Percentiles rank a stretch among this genome's conserved stretches.
Conservation (phyloP, 92 coral and sea anemone species). For the Desmophyllum pertusum region DNA sequence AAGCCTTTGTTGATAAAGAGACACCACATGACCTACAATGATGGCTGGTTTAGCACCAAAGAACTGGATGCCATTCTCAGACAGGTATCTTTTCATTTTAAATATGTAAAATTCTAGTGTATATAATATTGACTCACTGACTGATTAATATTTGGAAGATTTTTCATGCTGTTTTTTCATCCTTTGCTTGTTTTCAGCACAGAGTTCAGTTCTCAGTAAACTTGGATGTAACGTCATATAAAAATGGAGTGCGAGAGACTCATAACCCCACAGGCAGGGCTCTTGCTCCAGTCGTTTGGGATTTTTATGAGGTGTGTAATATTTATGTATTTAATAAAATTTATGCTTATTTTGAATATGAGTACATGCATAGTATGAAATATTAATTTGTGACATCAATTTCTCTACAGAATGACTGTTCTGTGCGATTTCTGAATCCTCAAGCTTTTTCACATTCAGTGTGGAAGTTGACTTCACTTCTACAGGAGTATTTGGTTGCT, state of each 20-base stretch:
- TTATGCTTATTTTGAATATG: too few species aligned
- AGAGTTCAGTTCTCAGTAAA: slow-evolving; percentile 84
- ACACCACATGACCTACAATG: slow-evolving; percentile 78
- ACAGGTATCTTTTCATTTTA: slow-evolving; percentile 53
- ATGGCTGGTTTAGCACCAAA: slow-evolving; percentile 88
- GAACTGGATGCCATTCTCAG: slow-evolving; percentile 88
- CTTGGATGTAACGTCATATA: slow-evolving; percentile 95
- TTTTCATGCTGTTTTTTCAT: background rate
- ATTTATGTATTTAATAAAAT: too few species aligned
- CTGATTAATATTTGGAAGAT: too few species aligned
- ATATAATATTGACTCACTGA: too few species aligned
- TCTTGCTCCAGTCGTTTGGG: slow-evolving; percentile 97
- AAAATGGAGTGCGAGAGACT: slow-evolving; percentile 88
- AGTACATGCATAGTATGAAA: background rate
- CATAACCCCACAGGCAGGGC: slow-evolving; percentile 95
- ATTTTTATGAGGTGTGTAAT: slow-evolving; percentile 79
- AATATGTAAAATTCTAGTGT: too few species aligned
- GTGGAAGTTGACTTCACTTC: slow-evolving; percentile 88
- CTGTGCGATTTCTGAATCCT: slow-evolving; percentile 91
- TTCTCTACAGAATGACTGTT: slow-evolving; percentile 88
- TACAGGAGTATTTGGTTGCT: slow-evolving; percentile 98
- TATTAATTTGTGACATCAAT: too few species aligned
- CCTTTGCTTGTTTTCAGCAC: slow-evolving; percentile 56
- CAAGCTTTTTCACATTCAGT: slow-evolving; percentile 91
- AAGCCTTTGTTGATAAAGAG: slow-evolving; percentile 92